Conservation (phyloP, 2,797 vertebrate genomes). For the Loriculus beryllinus region DNA sequence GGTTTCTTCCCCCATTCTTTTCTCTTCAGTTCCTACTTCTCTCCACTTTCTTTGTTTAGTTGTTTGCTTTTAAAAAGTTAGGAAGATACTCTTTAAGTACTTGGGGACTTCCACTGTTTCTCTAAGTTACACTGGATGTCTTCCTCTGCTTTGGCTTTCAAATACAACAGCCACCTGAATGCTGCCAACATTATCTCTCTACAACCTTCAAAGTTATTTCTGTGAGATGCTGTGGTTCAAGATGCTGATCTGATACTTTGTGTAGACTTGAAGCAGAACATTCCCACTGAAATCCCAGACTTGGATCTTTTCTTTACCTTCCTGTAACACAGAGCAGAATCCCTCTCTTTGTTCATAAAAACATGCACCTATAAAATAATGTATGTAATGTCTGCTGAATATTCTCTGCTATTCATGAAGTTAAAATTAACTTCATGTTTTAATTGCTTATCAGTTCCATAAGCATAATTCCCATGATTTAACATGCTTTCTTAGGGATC, state of each 20-base stretch:
- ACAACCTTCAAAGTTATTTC: not conserved
- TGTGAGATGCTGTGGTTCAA: not conserved
- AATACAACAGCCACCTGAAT: not conserved
- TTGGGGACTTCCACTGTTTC: not conserved
- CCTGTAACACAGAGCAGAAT: not conserved
- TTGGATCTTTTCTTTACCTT: not conserved
- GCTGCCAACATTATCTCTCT: not conserved
- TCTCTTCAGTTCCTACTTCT: not conserved
- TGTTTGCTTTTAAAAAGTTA: not conserved
- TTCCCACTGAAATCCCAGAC: not conserved
- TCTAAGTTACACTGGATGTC: not conserved
- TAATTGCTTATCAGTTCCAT: slow-evolving; percentile 73
- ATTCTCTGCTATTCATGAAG: slow-evolving; percentile 66
- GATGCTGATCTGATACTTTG: not conserved
- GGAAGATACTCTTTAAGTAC: not conserved
- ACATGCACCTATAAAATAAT: slow-evolving; percentile 42
- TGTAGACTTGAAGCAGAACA: not conserved
- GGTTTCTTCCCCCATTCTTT: not conserved
- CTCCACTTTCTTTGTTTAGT: not conserved
- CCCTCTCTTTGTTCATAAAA: slow-evolving; percentile 27
- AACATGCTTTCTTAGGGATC: slow-evolving; percentile 65
- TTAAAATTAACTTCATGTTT: slow-evolving; percentile 71
- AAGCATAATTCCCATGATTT: slow-evolving; percentile 73
- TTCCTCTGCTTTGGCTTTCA: not conserved
- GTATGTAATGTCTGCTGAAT: slow-evolving; percentile 53